phyloP scores from a whole-genome alignment of 2,797 vertebrate species.

The Menidia menidia region DNA sequence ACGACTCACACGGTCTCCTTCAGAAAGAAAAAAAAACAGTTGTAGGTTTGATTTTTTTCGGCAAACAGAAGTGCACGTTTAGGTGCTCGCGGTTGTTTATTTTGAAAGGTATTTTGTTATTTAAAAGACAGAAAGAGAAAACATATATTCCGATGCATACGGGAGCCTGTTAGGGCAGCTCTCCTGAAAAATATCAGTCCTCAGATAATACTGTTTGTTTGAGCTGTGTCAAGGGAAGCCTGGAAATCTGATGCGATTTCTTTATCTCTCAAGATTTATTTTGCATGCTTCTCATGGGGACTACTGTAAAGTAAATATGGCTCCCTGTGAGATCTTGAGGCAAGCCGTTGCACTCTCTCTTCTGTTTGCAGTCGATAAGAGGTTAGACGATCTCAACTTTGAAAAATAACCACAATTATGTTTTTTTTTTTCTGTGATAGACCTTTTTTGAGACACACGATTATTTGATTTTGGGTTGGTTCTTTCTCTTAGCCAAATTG shows the following conservation, averaged over 20 bases:
- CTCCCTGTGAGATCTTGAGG: conserved; percentile 31
- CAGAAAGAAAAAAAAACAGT: conserved; percentile 15
- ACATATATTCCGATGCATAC: conserved; percentile 1
- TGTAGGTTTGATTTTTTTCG: conserved; percentile 20
- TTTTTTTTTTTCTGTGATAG: background rate
- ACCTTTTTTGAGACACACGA: conserved; percentile 6
- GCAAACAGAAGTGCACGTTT: background rate
- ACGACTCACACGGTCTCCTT: conserved; percentile 58
- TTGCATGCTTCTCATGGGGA: conserved; percentile 41
- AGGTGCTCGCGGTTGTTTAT: conserved; percentile 12
- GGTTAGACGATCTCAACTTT: conserved; percentile 19
- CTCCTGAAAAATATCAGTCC: conserved; percentile 27
- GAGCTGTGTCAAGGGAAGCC: conserved; percentile 48
- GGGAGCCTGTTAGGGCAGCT: conserved; percentile 26
- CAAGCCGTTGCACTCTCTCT: conserved; percentile 28
- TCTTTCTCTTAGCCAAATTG: conserved; percentile 36
- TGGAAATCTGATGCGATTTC: conserved; percentile 48
- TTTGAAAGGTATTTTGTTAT: background rate
- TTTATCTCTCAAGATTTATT: conserved; percentile 61
- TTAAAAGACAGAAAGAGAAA: background rate
- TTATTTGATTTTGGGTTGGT: conserved; percentile 17
- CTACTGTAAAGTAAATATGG: conserved; percentile 45
- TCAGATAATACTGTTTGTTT: conserved; percentile 46
- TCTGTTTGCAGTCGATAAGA: conserved; percentile 40
- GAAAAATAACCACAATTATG: conserved; percentile 2